phyloP scores from a whole-genome alignment of 2,888 invertebrate genomes.

The Gastracanthus pulcherrimus region DNA sequence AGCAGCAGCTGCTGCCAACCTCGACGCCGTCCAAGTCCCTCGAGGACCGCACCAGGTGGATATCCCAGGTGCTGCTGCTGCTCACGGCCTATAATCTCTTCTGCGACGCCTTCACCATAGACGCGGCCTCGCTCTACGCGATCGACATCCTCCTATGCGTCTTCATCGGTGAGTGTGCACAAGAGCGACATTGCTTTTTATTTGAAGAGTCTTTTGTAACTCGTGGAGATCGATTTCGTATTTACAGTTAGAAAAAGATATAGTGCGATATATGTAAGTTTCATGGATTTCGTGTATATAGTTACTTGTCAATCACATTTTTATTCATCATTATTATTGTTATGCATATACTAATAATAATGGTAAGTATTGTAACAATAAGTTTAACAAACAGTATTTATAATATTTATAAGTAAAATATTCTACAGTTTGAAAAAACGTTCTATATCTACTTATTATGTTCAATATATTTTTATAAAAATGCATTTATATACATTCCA shows the following conservation, averaged over 20 bases:
- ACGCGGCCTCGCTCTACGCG: slow-evolving; percentile 72
- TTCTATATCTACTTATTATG: too few relatives aligned
- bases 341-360: neutral
- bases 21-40: neutral
- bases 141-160: slow-evolving; percentile 73
- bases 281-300: neutral
- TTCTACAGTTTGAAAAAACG: neutral
- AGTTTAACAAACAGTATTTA: neutral
- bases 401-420: neutral
- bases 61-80: slow-evolving; percentile 69
- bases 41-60: slow-evolving; percentile 67
- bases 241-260: slow-evolving; percentile 27
- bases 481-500: neutral
- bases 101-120: slow-evolving; percentile 73
- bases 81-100: slow-evolving; percentile 74
- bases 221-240: neutral
- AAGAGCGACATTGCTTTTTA: neutral
- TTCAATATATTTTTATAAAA: neutral
- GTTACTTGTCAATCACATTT: neutral
- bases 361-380: neutral
- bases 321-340: too few relatives aligned
- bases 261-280: slow-evolving; percentile 12
- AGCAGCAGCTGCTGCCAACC: too few relatives aligned
- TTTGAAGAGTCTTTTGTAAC: neutral
- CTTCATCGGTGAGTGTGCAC: slow-evolving; percentile 70